phyloP scores from a whole-genome alignment of 2,113 vertebrate genomes.

The Sorex fumeus region DNA sequence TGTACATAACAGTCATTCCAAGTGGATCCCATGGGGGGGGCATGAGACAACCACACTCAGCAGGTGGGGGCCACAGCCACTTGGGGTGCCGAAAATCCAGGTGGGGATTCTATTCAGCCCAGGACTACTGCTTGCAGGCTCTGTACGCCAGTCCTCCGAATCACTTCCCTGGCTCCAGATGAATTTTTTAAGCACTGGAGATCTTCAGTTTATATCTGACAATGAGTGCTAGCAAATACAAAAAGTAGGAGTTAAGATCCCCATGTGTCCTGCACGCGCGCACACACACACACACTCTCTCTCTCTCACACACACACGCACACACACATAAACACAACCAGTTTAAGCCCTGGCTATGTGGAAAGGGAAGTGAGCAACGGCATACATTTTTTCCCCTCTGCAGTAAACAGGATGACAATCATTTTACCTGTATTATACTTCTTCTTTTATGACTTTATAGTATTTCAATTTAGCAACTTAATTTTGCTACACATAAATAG shows the following conservation, averaged over 20 bases:
- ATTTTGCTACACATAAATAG: constrained; percentile 41
- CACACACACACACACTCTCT: too few relatives aligned
- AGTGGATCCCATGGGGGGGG: too few relatives aligned
- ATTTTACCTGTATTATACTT: not conserved
- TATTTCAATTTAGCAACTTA: not conserved
- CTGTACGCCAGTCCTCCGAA: too few relatives aligned
- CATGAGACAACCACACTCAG: too few relatives aligned
- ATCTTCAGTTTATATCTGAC: not conserved
- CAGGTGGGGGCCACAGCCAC: too few relatives aligned
- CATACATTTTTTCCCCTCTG: not conserved
- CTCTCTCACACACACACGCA: too few relatives aligned
- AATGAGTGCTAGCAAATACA: not conserved
- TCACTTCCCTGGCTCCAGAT: too few relatives aligned
- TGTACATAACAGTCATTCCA: not conserved
- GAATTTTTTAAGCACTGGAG: constrained; percentile 2
- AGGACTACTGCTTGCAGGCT: too few relatives aligned
- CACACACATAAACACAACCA: not conserved
- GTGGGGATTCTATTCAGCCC: too few relatives aligned
- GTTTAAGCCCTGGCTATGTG: not conserved
- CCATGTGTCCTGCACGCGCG: not conserved
- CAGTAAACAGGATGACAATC: not conserved
- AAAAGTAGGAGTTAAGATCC: not conserved
- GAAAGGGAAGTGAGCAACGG: not conserved
- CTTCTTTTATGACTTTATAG: not conserved
- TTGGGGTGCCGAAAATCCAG: too few relatives aligned